Conservation (phyloP, 2,797 vertebrate species). For the Gymnocypris eckloni region DNA sequence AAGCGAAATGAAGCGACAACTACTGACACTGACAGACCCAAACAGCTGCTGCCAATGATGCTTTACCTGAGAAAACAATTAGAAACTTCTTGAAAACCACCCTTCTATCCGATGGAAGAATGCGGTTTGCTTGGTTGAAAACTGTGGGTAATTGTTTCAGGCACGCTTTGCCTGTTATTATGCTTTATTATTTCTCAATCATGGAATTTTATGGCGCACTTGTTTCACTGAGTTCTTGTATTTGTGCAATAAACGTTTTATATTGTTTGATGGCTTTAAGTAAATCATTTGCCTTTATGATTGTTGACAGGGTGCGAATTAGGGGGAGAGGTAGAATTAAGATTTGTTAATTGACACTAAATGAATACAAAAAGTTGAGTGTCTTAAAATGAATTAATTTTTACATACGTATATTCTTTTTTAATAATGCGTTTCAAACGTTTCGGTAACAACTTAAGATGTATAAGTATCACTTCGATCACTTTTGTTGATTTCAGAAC, state of each 20-base stretch:
- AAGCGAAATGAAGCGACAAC: slow-evolving; percentile 70
- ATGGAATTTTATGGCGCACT: background rate
- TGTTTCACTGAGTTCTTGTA: slow-evolving; percentile 10
- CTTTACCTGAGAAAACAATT: slow-evolving; percentile 67
- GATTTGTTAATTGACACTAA: background rate
- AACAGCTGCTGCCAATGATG: slow-evolving; percentile 58
- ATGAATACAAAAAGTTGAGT: background rate
- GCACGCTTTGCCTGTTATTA: slow-evolving; percentile 2
- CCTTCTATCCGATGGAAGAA: background rate
- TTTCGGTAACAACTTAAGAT: background rate
- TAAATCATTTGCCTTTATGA: background rate
- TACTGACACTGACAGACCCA: slow-evolving; percentile 51
- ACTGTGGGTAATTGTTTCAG: slow-evolving; percentile 15
- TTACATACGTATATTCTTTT: background rate
- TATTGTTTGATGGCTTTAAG: slow-evolving; percentile 26
- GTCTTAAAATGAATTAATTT: background rate
- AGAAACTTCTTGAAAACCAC: slow-evolving; percentile 56
- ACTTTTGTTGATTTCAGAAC: background rate
- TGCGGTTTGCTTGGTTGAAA: slow-evolving; percentile 8
- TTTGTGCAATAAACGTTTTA: slow-evolving; percentile 48
- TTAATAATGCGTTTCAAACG: background rate
- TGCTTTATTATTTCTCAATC: background rate
- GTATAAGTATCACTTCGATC: background rate
- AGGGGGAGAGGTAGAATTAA: background rate
- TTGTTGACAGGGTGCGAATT: background rate